These are phyloP conservation scores for Lepus americanus DNA, from an alignment of 2,113 vertebrate genomes.

Conservation along the genomic window DNA sequence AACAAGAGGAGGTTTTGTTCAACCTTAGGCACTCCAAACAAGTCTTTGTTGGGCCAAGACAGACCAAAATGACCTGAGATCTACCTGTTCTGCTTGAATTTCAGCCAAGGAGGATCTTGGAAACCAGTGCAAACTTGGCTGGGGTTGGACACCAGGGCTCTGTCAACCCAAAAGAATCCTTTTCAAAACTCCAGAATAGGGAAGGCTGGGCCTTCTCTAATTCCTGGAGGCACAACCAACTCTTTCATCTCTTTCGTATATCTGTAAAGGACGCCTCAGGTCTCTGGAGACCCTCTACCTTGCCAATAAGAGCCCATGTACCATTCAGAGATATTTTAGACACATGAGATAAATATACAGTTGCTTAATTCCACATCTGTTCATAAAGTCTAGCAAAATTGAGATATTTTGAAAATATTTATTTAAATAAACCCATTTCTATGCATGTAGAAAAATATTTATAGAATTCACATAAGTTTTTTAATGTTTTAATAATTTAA, in stretches of 20 bases:
- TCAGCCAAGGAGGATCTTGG: neutral
- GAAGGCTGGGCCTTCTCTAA: neutral
- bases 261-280: neutral
- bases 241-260: neutral
- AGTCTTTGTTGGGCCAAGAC: constrained; percentile 13
- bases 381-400: neutral
- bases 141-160: neutral
- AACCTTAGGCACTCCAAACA: neutral
- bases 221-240: neutral
- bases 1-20: neutral
- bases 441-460: neutral
- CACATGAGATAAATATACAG: neutral
- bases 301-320: neutral
- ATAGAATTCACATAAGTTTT: constrained; percentile 32
- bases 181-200: neutral
- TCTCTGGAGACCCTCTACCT: neutral
- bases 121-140: neutral
- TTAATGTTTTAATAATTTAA: constrained; percentile 6
- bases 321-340: neutral
- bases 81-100: neutral
- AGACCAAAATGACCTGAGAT: neutral
- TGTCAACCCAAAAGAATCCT: neutral
- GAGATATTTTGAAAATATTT: constrained; percentile 32
- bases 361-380: constrained; percentile 6
- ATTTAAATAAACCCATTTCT: neutral